Conservation (phyloP, 35 echinoderm and acorn worm genomes). For the Heliocidaris tuberculata region DNA sequence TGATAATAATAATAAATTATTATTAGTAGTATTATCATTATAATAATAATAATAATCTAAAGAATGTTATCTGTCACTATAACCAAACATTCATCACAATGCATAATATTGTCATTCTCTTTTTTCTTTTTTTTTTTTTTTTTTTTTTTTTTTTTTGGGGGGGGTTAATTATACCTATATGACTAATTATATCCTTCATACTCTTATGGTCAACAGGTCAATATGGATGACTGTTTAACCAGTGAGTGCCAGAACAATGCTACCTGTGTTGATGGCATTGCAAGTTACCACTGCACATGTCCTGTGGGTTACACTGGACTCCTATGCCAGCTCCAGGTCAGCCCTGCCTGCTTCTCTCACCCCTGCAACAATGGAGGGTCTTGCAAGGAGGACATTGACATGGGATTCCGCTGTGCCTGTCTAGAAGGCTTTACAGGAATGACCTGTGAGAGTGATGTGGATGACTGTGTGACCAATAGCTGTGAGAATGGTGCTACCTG, state of each 20-base stretch:
- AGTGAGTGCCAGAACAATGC: slow-evolving; percentile 70
- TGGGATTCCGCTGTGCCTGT: not conserved
- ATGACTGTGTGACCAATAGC: slow-evolving; percentile 27
- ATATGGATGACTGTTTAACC: slow-evolving; percentile 57
- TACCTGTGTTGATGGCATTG: slow-evolving; percentile 61
- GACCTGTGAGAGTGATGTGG: not conserved
- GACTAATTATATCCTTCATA: too few relatives aligned
- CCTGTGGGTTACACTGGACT: slow-evolving; percentile 61
- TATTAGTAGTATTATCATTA: too few relatives aligned
- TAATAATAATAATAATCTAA: too few relatives aligned
- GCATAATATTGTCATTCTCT: too few relatives aligned
- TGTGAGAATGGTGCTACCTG: slow-evolving; percentile 62
- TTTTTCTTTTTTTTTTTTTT: too few relatives aligned
- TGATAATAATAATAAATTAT: too few relatives aligned
- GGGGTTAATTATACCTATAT: too few relatives aligned
- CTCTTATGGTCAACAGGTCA: not conserved
- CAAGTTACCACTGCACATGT: slow-evolving; percentile 59
- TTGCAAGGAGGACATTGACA: not conserved
- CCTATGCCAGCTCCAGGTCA: slow-evolving; percentile 59
- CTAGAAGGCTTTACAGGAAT: slow-evolving; percentile 27
- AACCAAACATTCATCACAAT: too few relatives aligned
- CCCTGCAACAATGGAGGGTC: slow-evolving; percentile 55
- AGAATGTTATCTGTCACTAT: too few relatives aligned
- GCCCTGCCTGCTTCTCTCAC: slow-evolving; percentile 37
- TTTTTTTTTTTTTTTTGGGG: too few relatives aligned